phyloP scores from a whole-genome alignment of 2,797 vertebrate species.

The Pelobates cultripes region DNA sequence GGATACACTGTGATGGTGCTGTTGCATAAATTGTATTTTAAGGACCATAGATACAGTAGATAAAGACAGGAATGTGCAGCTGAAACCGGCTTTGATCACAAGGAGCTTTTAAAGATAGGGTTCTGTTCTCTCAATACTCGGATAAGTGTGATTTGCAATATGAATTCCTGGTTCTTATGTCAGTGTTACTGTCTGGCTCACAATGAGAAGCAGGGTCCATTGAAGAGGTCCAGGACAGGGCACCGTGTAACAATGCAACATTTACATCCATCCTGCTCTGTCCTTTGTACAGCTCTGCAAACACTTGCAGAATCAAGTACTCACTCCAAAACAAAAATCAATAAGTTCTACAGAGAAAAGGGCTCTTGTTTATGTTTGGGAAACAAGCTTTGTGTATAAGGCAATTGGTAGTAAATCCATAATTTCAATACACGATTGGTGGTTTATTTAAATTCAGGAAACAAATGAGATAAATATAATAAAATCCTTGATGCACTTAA shows the following conservation, averaged over 20 bases:
- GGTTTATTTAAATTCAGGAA: no score
- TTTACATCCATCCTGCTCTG: neutral
- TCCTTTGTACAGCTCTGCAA: neutral
- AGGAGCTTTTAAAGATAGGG: neutral
- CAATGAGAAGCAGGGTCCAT: neutral
- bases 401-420: no score
- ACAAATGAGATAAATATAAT: no score
- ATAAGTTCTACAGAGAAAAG: neutral
- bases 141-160: neutral
- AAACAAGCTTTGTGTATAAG: no score
- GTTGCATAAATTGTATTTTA: no score
- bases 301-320: neutral
- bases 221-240: neutral
- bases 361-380: no score
- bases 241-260: neutral
- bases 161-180: neutral
- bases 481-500: no score
- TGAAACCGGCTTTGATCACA: no score
- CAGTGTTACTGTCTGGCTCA: neutral
- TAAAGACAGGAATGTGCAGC: no score
- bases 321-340: neutral
- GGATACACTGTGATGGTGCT: no score
- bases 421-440: no score
- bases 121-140: neutral
- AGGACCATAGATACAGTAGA: no score